Percentiles rank a stretch among this genome's conserved stretches.
Conservation (phyloP, 2,113 vertebrate genomes). For the Cyanoliseus patagonus region DNA sequence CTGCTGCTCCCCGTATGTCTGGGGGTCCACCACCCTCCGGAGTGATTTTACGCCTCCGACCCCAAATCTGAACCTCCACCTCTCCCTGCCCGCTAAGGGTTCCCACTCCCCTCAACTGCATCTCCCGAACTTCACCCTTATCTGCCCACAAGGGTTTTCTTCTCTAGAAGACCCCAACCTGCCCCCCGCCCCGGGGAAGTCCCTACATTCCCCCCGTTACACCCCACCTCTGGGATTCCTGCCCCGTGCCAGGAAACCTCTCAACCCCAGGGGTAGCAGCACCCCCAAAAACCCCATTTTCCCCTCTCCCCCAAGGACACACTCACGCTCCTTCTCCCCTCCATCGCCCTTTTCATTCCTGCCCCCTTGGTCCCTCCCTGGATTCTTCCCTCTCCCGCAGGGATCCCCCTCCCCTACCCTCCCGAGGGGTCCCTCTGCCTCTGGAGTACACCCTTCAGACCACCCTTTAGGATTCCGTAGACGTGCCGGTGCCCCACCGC, state of each 20-base stretch:
- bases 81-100: background rate
- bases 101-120: background rate
- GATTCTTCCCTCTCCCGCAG: background rate
- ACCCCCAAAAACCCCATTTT: background rate
- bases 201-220: background rate
- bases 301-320: background rate
- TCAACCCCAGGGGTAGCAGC: background rate
- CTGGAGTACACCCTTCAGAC: background rate
- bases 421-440: background rate
- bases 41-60: background rate
- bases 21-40: background rate
- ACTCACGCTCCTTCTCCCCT: background rate
- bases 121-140: background rate
- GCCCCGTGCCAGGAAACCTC: background rate
- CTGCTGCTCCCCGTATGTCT: fast-evolving
- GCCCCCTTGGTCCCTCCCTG: background rate
- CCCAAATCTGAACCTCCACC: background rate
- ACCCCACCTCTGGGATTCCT: background rate
- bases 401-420: background rate
- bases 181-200: background rate
- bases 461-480: background rate
- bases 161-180: background rate
- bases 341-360: background rate
- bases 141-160: background rate
- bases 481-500: background rate